Conservation (phyloP, 2,113 vertebrate species). For the Seriola rivoliana region DNA sequence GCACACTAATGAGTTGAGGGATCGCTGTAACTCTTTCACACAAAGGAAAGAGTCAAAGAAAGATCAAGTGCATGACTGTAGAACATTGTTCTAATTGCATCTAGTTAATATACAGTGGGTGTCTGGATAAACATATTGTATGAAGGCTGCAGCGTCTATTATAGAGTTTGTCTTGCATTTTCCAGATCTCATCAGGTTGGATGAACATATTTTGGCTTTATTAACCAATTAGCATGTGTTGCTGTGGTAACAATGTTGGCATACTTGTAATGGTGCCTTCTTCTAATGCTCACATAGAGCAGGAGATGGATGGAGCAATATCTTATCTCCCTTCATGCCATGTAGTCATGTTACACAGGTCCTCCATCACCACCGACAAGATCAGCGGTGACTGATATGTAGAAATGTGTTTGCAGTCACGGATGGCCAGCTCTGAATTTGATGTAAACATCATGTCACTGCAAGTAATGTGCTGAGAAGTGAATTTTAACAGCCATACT, state of each 20-base stretch:
- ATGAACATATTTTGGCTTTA: not conserved
- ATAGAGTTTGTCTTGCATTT: not conserved
- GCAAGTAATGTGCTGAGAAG: slow-evolving; percentile 1
- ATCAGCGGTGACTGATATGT: slow-evolving; percentile 14
- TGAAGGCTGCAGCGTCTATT: not conserved
- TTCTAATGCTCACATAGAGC: not conserved
- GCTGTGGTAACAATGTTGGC: not conserved
- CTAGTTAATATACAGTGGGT: slow-evolving; percentile 34
- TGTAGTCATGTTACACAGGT: not conserved
- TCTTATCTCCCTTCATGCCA: slow-evolving; percentile 13
- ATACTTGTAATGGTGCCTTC: not conserved
- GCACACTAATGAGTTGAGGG: slow-evolving; percentile 55
- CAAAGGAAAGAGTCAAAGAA: slow-evolving; percentile 30
- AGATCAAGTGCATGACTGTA: slow-evolving; percentile 44
- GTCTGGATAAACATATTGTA: slow-evolving; percentile 19
- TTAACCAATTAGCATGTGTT: not conserved
- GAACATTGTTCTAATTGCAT: slow-evolving; percentile 53
- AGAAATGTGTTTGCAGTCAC: slow-evolving; percentile 16
- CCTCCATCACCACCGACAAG: slow-evolving; percentile 38
- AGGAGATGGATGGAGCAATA: slow-evolving; percentile 1
- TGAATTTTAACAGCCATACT: not conserved
- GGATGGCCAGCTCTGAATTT: slow-evolving; percentile 9
- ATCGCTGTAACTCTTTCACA: slow-evolving; percentile 10
- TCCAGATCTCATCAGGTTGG: not conserved
- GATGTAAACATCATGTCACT: not conserved